Evolutionary conservation across 2,113 vertebrate species (phyloP).

Genomic region (Orthonyx spaldingii): DNA sequence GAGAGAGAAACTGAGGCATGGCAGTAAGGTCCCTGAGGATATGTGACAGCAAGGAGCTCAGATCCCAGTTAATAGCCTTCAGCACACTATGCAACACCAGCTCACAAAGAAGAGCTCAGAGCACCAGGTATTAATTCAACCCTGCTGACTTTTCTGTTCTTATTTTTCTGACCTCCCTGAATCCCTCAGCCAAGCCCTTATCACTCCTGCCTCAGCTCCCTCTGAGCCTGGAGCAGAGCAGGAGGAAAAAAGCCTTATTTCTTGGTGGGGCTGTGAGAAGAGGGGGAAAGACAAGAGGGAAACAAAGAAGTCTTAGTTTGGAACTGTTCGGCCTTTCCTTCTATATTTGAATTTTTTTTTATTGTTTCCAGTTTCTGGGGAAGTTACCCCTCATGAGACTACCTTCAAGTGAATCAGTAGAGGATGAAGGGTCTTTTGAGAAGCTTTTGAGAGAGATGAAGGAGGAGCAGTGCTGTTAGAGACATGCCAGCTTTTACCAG

Average conservation of each 20-base stretch:
- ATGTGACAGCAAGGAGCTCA: neutral
- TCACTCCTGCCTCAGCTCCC: neutral
- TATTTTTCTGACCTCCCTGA: neutral
- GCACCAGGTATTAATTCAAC: neutral
- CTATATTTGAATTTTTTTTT: neutral
- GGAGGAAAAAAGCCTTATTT: neutral
- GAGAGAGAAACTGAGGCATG: neutral
- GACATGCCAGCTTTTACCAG: neutral
- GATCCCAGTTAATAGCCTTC: neutral
- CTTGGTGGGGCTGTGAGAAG: neutral
- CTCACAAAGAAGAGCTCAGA: neutral
- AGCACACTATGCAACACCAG: rapidly evolving
- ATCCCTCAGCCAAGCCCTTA: neutral
- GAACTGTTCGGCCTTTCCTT: neutral
- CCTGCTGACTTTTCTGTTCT: neutral
- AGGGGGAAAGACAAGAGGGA: neutral
- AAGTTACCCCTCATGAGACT: neutral
- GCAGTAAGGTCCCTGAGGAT: rapidly evolving
- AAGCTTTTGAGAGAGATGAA: neutral
- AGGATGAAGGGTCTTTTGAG: neutral
- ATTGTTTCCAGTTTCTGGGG: neutral
- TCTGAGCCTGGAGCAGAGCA: neutral
- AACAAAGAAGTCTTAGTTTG: neutral
- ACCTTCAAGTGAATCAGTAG: neutral
- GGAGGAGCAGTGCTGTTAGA: neutral